Percentiles rank a stretch among this genome's conserved stretches.
phyloP scores from a whole-genome alignment of 2,113 vertebrate genomes.

The Archocentrus centrarchus region DNA sequence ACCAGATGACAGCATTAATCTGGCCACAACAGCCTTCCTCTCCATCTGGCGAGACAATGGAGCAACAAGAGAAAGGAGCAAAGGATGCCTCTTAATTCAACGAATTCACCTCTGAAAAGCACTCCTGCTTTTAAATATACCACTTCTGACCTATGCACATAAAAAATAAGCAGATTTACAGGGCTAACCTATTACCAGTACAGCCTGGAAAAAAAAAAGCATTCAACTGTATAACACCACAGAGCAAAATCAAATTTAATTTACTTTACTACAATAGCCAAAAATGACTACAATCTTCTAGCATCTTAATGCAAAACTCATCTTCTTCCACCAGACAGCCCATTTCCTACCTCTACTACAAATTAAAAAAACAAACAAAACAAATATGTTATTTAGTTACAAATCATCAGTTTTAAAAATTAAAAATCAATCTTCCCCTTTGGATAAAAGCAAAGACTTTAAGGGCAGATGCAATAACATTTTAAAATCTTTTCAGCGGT shows the following conservation, averaged over 20 bases:
- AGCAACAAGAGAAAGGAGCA: conserved; percentile 61
- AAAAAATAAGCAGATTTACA: not conserved
- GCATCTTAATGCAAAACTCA: conserved; percentile 58
- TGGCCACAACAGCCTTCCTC: conserved; percentile 56
- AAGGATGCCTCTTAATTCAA: conserved; percentile 49
- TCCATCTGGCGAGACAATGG: conserved; percentile 66
- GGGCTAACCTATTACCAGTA: conserved; percentile 38
- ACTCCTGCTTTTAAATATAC: not conserved
- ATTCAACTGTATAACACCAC: conserved; percentile 34
- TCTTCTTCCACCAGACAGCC: conserved; percentile 50
- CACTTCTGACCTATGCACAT: not conserved
- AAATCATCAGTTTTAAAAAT: conserved; percentile 27
- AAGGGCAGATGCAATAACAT: conserved; percentile 14
- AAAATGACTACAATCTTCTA: conserved; percentile 50
- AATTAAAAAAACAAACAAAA: conserved; percentile 41
- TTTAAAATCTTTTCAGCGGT: not conserved
- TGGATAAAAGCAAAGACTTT: conserved; percentile 51
- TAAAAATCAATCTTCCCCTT: conserved; percentile 39
- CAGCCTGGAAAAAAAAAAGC: conserved; percentile 13
- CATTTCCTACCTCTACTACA: conserved; percentile 41
- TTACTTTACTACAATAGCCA: conserved; percentile 35
- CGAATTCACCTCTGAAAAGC: conserved; percentile 55
- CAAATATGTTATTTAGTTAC: not conserved
- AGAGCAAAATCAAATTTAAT: conserved; percentile 27
- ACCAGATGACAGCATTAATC: conserved; percentile 73